Conservation (phyloP, 2,888 invertebrate species). For the Electrophaes corylata region DNA sequence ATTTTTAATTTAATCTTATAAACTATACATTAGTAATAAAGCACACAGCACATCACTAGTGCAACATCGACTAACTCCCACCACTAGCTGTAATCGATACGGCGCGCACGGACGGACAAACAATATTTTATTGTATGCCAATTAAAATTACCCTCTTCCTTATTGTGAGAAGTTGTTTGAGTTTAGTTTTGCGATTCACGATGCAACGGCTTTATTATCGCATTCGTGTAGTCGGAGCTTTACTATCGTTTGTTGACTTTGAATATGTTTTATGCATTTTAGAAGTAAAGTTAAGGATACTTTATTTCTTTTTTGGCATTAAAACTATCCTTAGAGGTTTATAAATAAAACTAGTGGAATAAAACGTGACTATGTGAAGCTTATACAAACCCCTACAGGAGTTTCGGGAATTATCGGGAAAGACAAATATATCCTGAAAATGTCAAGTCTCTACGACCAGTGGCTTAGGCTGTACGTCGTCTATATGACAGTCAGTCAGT, state of each 20-base stretch:
- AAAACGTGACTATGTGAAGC: too few relatives aligned
- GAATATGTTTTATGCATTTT: neutral
- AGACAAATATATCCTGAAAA: too few relatives aligned
- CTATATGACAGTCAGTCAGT: too few relatives aligned
- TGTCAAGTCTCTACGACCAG: too few relatives aligned
- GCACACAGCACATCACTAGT: slow-evolving; percentile 2
- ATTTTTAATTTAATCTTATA: too few relatives aligned
- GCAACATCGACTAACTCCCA: slow-evolving; percentile 19
- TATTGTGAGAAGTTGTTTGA: slow-evolving; percentile 37
- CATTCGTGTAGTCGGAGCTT: slow-evolving; percentile 11
- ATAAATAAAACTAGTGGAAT: neutral
- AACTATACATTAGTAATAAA: neutral
- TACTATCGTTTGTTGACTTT: slow-evolving; percentile 8
- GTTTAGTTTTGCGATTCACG: slow-evolving; percentile 27
- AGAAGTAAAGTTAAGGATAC: neutral
- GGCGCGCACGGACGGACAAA: slow-evolving; percentile 53
- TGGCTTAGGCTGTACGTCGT: too few relatives aligned
- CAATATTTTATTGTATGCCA: slow-evolving; percentile 79
- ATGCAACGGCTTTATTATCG: slow-evolving; percentile 20
- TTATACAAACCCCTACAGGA: too few relatives aligned
- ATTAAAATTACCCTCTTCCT: slow-evolving; percentile 76
- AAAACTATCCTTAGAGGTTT: neutral
- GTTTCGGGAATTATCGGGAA: too few relatives aligned
- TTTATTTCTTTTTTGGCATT: neutral
- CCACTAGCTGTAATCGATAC: slow-evolving; percentile 61